A percentile compares a stretch with the other conserved stretches of the same genome.
phyloP scores from a whole-genome alignment of 2,113 vertebrate species.

The Scopus umbretta region DNA sequence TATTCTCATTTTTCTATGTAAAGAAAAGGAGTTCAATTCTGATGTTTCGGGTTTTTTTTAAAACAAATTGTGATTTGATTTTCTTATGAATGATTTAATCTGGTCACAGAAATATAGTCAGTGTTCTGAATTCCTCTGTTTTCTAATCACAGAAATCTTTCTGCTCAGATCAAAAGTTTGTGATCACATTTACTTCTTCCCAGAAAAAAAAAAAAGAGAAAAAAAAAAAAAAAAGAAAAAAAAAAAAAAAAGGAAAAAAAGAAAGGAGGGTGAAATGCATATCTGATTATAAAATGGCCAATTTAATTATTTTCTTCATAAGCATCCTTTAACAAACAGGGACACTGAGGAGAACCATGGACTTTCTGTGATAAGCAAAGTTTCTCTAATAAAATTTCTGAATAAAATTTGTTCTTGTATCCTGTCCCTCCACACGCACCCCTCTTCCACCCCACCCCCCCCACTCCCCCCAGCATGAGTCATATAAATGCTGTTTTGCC shows the following conservation, averaged over 20 bases:
- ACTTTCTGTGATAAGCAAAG: background rate
- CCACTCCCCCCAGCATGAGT: accelerated
- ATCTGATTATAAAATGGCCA: background rate
- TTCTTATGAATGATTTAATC: background rate
- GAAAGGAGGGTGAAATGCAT: background rate
- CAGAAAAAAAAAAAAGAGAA: too few species aligned
- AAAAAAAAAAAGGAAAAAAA: too few species aligned
- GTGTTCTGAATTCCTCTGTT: background rate
- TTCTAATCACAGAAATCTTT: background rate
- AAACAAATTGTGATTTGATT: background rate
- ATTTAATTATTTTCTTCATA: background rate
- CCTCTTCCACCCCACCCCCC: too few species aligned
- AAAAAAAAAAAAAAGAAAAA: too few species aligned
- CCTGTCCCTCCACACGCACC: accelerated
- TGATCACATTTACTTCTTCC: background rate
- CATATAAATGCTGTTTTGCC: background rate
- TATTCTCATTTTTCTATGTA: background rate
- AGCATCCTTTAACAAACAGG: background rate
- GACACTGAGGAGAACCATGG: background rate
- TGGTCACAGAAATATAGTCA: background rate
- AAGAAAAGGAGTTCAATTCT: background rate
- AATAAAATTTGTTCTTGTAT: background rate
- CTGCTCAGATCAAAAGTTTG: background rate
- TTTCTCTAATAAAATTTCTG: background rate
- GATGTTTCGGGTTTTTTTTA: background rate